Conservation (phyloP, 2,113 vertebrate species). For the Rafetus swinhoei region DNA sequence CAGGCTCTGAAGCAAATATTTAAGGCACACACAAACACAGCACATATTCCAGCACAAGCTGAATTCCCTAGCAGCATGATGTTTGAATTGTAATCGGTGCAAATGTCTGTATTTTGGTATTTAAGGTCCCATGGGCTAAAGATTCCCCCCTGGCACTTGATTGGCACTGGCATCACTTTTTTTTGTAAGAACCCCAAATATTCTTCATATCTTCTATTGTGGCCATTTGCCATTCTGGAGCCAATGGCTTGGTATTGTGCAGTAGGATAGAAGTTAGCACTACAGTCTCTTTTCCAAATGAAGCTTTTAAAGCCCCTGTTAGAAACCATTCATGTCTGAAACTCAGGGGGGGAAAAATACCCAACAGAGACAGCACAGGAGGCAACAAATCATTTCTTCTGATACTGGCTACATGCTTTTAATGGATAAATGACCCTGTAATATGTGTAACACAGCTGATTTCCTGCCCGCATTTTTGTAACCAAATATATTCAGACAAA, state of each 20-base stretch:
- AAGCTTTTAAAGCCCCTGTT: not conserved
- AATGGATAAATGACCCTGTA: not conserved
- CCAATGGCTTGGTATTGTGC: not conserved
- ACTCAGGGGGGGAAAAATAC: not conserved
- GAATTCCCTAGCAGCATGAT: conserved; percentile 43
- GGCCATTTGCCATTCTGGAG: not conserved
- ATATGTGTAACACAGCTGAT: not conserved
- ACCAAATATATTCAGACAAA: not conserved
- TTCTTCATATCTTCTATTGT: not conserved
- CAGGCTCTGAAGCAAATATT: conserved; percentile 59
- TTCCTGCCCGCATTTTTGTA: not conserved
- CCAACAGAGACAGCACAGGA: not conserved
- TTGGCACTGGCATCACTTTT: not conserved
- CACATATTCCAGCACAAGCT: conserved; percentile 40
- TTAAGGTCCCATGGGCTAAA: not conserved
- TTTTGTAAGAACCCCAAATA: not conserved
- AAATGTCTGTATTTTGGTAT: not conserved
- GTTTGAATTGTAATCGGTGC: conserved; percentile 44
- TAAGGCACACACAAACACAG: not conserved
- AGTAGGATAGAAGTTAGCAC: accelerated
- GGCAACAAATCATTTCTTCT: not conserved
- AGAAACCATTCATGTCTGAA: not conserved
- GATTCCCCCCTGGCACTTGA: not conserved
- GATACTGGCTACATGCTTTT: not conserved
- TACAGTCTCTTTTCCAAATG: accelerated